Base-by-base conservation (phyloP, 2,797 vertebrate species). In the Sebastes matsubarae region DNA sequence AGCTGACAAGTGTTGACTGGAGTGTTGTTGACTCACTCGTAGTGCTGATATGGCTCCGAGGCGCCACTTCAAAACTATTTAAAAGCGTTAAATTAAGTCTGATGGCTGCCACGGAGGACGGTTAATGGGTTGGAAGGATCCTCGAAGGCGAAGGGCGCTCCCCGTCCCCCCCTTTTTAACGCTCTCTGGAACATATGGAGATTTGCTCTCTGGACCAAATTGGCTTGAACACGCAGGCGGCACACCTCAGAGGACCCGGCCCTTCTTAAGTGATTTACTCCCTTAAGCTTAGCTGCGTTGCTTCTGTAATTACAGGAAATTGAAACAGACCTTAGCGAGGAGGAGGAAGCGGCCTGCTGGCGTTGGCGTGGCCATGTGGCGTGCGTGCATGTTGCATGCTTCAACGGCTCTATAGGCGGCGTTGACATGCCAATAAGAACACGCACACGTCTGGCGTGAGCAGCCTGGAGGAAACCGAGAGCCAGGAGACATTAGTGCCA, bases 201-300 rank as follows among this genome's bases (percentile, higher is more conserved):
- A 88, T 92, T 93, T 93, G 88, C 87, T 83, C 83, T 82, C 68
- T 88, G 77, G 87, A 87, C 84, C 70, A 25, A 59, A 24, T 54
- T 59, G 88, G 92, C 89, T 91, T 88, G 72, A 74, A 82, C 81
- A 52, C 67, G 14, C 72, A 50, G 73, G 71, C 77, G 6, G 63
- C 85, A 88, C 92, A 94, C 92, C 92, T 93, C 90, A 50, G 50
- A 89, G 82, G 80, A 82, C 87, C 79, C 64, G 60, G 84, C 25
- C 90, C 87, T 83, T 72, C 92, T 94, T 93, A 94, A 93, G 93
- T 72, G 90, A 90, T 93, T 94, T 93, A 88, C 75, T 87, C 81
- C 67, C 73, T 83, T 88, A 85, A 92, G 87, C 88, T 87, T 52
- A 59, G 85, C 87, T 50, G 30, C 9, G 12, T 52, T 76, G 72